Base-by-base conservation (phyloP, 2,797 vertebrate species). In the Eupleurogrammus muticus region DNA sequence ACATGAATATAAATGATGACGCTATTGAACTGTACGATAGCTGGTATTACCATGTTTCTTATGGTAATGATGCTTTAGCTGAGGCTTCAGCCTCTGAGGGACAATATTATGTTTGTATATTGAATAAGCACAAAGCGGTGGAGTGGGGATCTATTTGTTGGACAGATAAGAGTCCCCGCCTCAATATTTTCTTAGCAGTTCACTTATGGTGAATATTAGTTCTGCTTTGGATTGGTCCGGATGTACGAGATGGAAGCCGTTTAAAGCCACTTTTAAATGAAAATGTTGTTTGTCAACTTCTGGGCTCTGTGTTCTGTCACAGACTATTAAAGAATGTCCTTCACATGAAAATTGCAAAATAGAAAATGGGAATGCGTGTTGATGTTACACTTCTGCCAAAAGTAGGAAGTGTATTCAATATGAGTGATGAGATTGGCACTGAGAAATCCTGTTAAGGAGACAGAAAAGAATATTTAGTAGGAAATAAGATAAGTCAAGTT, bases 181-280 rank as follows among this genome's bases (percentile, higher is more conserved):
- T 72, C 52, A 80, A 70, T 51, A 35, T n/a, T 24, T 57, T 19
- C 38, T 6, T 9, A 63, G 52, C 52, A 28, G 49, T 54, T 28
- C 28, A 28, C 42, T 56, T 20, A 73, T 65, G 73, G 49, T 38
- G 70, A 80, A 56, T 65, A 40, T 56, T 40, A 51, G 42, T 58
- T 66, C 36, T 74, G 54, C 49, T 48, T 67, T 67, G 47, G 50
- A 54, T 79, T 28, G 9, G 70, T 55, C 70, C 77, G 66, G 62
- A 68, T 9, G 11, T 21, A 17, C 36, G 52, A 73, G 23, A 79
- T 51, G 77, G 49, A 66, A 53, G 17, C 53, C 7, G 20, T 80
- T 87, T 73, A 81, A 46, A 80, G 72, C 65, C 67, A 46, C 40
- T 86, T 88, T 81, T 78, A 86, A 73, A 81, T 83, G 60, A 67